Evolutionary conservation across 92 coral and sea anemone genomes (phyloP).

Genomic region (Muricea muricata): DNA sequence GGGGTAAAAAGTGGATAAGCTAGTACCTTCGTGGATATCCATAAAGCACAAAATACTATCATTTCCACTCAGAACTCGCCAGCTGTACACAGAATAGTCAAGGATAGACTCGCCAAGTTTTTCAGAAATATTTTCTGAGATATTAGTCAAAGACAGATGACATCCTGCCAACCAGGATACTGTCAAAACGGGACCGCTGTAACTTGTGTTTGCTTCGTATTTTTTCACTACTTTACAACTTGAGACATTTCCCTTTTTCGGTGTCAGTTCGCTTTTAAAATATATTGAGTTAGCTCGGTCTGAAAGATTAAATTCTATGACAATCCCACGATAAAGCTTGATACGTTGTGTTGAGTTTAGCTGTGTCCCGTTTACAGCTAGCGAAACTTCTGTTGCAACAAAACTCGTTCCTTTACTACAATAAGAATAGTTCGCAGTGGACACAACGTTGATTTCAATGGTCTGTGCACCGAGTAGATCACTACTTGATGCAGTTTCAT

Average conservation of each 20-base stretch:
- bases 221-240: background rate
- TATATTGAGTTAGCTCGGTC: background rate
- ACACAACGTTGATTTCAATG: background rate
- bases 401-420: background rate
- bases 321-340: background rate
- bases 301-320: constrained; percentile 1
- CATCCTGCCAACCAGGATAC: constrained; percentile 7
- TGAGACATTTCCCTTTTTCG: background rate
- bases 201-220: background rate
- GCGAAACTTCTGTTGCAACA: background rate
- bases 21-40: background rate
- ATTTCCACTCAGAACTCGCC: background rate
- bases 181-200: background rate
- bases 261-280: background rate
- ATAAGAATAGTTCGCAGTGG: background rate
- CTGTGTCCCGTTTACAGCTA: constrained; percentile 7
- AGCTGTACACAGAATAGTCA: background rate
- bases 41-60: background rate
- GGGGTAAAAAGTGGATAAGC: background rate
- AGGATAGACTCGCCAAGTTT: background rate
- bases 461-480: constrained; percentile 13
- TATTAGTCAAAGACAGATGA: constrained; percentile 1
- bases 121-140: background rate
- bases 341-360: constrained; percentile 12
- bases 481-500: background rate